Evolutionary conservation across 2,797 vertebrate species (phyloP).

Genomic region (Melanotaenia nigrans): DNA sequence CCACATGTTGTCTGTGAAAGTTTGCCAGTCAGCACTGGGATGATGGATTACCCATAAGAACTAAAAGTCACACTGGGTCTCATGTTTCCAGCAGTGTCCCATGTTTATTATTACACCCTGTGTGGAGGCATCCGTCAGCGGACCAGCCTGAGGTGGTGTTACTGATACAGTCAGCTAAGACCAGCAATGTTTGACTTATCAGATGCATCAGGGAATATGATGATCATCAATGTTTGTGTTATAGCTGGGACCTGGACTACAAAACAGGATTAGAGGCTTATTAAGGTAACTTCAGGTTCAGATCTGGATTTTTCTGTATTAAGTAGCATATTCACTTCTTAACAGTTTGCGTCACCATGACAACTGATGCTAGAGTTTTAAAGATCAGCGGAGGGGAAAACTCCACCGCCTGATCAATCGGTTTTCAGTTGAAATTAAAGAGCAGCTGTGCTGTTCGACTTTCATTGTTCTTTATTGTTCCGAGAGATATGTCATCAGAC

Average conservation of each 20-base stretch:
- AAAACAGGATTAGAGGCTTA: too few species aligned
- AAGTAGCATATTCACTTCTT: too few species aligned
- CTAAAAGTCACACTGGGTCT: constrained; percentile 59
- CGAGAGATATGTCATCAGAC: too few species aligned
- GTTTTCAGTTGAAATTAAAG: too few species aligned
- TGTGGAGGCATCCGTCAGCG: constrained; percentile 68
- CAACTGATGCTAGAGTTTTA: too few species aligned
- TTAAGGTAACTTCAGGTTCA: too few species aligned
- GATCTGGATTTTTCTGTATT: too few species aligned
- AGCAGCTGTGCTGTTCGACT: too few species aligned
- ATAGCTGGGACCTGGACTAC: not conserved
- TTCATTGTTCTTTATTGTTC: too few species aligned
- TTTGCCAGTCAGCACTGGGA: constrained; percentile 60
- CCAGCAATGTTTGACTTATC: constrained; percentile 28
- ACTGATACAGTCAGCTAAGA: constrained; percentile 28
- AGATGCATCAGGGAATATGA: constrained; percentile 30
- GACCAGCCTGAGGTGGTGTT: constrained; percentile 35
- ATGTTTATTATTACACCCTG: constrained; percentile 69
- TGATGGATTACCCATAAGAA: constrained; percentile 71
- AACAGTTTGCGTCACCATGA: too few species aligned
- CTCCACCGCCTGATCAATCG: too few species aligned
- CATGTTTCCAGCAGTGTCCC: constrained; percentile 56
- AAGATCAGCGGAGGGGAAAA: too few species aligned
- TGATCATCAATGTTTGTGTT: constrained; percentile 40
- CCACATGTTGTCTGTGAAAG: constrained; percentile 41